Percentiles rank a stretch among this genome's conserved stretches.
Conservation (phyloP, 2,797 vertebrate species). For the Cossypha caffra region DNA sequence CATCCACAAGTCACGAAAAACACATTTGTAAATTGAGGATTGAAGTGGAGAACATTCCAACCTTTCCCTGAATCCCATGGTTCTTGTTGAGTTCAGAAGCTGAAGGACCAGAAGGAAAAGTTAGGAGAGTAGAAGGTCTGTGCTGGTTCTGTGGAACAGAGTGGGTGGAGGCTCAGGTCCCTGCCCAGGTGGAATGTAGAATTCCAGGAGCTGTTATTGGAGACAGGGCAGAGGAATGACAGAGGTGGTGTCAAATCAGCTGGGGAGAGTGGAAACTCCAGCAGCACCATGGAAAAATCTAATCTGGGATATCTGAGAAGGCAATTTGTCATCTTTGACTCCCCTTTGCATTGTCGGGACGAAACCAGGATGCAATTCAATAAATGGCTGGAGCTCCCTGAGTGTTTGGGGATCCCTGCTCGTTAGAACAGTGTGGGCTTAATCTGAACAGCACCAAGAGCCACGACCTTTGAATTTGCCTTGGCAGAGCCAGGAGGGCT, state of each 20-base stretch:
- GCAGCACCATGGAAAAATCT: not conserved
- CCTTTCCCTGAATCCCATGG: not conserved
- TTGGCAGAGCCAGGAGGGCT: not conserved
- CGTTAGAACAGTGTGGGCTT: not conserved
- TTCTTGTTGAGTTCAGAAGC: not conserved
- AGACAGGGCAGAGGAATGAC: not conserved
- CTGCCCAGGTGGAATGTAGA: not conserved
- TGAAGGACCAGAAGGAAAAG: not conserved
- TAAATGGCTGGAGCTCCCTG: not conserved
- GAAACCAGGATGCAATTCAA: not conserved
- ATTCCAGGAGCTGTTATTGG: rapidly evolving
- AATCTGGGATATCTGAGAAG: not conserved
- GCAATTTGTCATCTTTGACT: not conserved
- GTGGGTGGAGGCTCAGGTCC: not conserved
- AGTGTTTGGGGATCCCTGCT: not conserved
- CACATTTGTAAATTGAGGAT: rapidly evolving
- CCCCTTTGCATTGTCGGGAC: not conserved
- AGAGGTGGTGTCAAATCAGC: not conserved
- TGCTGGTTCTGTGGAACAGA: not conserved
- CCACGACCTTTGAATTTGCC: constrained; percentile 26
- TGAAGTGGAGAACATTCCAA: rapidly evolving
- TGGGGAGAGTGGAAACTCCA: not conserved
- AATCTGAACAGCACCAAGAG: not conserved
- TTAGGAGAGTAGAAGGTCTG: not conserved
- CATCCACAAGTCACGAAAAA: not conserved